These are phyloP conservation scores for Torymus tubicola DNA, from an alignment of 2,888 invertebrate genomes.

Conservation along the genomic window DNA sequence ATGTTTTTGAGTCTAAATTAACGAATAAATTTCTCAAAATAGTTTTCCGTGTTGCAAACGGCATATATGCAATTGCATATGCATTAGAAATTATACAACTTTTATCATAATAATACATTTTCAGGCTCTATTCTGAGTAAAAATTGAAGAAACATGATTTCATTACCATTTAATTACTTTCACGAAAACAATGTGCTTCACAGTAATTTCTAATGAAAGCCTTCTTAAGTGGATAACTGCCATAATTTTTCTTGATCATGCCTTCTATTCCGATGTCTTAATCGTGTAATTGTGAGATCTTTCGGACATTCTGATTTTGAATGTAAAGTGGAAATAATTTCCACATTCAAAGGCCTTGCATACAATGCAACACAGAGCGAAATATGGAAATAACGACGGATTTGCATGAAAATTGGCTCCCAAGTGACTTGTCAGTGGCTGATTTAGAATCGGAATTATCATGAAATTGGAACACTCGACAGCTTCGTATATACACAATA, in stretches of 20 bases:
- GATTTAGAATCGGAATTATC: background rate
- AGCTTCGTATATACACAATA: background rate
- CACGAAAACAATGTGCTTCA: too few relatives aligned
- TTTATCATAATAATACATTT: too few relatives aligned
- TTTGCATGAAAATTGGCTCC: slow-evolving; percentile 27
- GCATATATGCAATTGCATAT: too few relatives aligned
- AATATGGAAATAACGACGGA: slow-evolving; percentile 24
- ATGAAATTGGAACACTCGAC: background rate
- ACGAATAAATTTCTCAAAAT: too few relatives aligned
- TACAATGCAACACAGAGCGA: background rate
- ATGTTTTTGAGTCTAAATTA: too few relatives aligned
- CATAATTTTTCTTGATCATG: too few relatives aligned
- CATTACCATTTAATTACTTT: too few relatives aligned
- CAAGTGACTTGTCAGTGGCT: background rate
- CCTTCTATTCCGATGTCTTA: background rate
- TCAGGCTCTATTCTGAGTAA: too few relatives aligned
- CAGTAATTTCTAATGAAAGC: background rate
- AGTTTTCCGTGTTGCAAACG: too few relatives aligned
- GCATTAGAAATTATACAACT: too few relatives aligned
- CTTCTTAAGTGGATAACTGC: background rate
- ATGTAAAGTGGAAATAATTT: slow-evolving; percentile 26
- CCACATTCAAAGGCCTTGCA: background rate
- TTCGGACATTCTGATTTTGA: background rate
- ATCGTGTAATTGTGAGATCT: background rate
- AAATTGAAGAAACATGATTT: too few relatives aligned